Base-by-base conservation (phyloP, 2,113 vertebrate genomes). In the Pogona vitticeps region DNA sequence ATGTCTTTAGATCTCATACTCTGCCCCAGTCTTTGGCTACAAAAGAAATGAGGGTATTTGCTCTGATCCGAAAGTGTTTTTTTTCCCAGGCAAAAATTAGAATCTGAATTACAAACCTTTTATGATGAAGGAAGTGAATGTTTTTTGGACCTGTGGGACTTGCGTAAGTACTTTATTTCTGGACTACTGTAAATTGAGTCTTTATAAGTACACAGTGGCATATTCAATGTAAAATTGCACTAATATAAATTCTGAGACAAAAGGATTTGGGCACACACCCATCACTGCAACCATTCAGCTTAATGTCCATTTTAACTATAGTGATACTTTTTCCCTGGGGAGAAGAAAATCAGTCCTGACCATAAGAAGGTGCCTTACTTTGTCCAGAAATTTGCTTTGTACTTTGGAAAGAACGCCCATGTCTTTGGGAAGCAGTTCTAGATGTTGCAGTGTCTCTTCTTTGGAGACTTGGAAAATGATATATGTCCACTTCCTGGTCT, bases 11-110 rank as follows among this genome's bases (percentile, higher is more conserved):
- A 13, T 67, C 28, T 13, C 15, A 15, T 52, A 10, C 59, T 40
- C 9, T 1, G 7, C n/a, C n/a, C 17, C 63, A 79, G 14, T 1
- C 80, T 40, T 83, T 36, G 46, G 83, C 21, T 90, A 76, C 86
- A 65, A 88, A 89, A 79, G 72, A 20, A 86, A 59, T 73, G 4
- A n/a, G 17, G 17, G 63, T 20, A 83, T 80, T 86, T 59, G 85
- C 18, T 71, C 77, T 86, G 88, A 84, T 0, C 0, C 1, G 0
- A 31, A 26, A 10, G 46, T 52, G 70, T 91, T n/a, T 12, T 93
- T 91, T 91, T 61, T 94, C 97, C 91, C 94, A 99, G 98, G 88
- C 93, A 92, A 90, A 97, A 96, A 91, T 87, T 96, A 83, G 98
- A 98, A 89, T 94, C 91, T 79, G 97, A 98, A 83, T 86, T 98